Percentiles rank a stretch among this genome's conserved stretches.
Conservation (phyloP, 2,888 invertebrate species). For the Hermodice carunculata region DNA sequence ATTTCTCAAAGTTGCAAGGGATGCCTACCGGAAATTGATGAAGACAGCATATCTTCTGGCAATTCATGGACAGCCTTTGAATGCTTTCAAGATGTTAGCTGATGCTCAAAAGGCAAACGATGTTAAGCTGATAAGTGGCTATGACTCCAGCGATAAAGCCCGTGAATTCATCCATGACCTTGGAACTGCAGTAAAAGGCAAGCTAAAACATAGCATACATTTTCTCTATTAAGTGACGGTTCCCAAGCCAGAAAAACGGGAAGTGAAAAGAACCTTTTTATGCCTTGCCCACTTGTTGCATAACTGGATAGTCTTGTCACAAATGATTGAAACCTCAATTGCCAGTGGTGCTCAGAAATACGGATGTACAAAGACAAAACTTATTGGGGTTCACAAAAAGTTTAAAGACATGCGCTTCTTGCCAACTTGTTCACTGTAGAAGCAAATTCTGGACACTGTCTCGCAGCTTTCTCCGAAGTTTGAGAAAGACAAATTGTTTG, state of each 20-base stretch:
- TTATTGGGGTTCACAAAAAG: not conserved
- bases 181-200: not conserved
- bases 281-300: not conserved
- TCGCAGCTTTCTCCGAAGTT: no score
- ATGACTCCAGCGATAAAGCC: not conserved
- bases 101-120: no score
- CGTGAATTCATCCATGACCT: not conserved
- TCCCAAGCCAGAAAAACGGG: constrained; percentile 9
- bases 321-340: not conserved
- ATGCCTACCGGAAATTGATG: no score
- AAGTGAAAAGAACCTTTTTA: not conserved
- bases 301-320: not conserved
- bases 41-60: no score
- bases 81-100: no score
- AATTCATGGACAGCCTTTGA: no score
- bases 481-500: not conserved
- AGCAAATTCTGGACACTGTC: not conserved
- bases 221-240: not conserved
- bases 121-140: not conserved
- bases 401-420: not conserved
- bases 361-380: not conserved
- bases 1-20: no score
- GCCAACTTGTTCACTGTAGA: not conserved
- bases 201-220: not conserved
- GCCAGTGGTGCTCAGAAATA: no score